Evolutionary conservation across 2,113 vertebrate species (phyloP).

Genomic region (Salvelinus fontinalis): DNA sequence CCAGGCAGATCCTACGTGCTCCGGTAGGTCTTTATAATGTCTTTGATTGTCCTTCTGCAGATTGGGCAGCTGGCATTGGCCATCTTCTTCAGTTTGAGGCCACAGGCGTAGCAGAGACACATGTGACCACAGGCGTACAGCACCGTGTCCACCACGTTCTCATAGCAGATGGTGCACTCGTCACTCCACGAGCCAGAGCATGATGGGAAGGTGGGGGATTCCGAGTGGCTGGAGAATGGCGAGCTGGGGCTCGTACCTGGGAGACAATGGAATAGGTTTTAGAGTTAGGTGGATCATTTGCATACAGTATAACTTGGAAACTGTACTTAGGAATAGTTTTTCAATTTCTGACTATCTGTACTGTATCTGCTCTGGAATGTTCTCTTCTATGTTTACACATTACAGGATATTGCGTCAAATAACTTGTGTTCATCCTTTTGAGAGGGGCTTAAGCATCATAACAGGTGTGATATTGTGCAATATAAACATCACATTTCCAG

Average conservation of each 20-base stretch:
- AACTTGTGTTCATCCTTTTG: too few species aligned
- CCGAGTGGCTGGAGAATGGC: constrained; percentile 77
- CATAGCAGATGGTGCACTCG: constrained; percentile 93
- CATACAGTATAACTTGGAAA: too few species aligned
- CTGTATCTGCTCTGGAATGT: too few species aligned
- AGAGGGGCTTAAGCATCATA: too few species aligned
- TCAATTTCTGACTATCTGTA: too few species aligned
- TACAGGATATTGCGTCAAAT: too few species aligned
- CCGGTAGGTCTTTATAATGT: constrained; percentile 93
- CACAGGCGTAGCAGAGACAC: constrained; percentile 91
- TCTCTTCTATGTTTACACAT: too few species aligned
- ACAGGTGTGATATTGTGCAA: background rate
- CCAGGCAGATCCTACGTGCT: constrained; percentile 68
- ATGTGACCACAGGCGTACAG: constrained; percentile 94
- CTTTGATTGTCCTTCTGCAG: constrained; percentile 89
- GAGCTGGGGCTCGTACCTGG: constrained; percentile 83
- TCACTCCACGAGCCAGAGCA: constrained; percentile 68
- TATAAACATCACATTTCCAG: background rate
- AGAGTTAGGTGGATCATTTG: background rate
- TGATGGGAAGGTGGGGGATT: constrained; percentile 79
- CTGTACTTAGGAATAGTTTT: too few species aligned
- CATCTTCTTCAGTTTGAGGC: constrained; percentile 90
- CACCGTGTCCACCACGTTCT: constrained; percentile 88
- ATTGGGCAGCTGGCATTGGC: constrained; percentile 89
- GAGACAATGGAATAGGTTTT: constrained; percentile 16